A percentile compares a stretch with the other conserved stretches of the same genome.
Evolutionary conservation across 2,113 vertebrate species (phyloP).

Genomic region (Notiomystis cincta): DNA sequence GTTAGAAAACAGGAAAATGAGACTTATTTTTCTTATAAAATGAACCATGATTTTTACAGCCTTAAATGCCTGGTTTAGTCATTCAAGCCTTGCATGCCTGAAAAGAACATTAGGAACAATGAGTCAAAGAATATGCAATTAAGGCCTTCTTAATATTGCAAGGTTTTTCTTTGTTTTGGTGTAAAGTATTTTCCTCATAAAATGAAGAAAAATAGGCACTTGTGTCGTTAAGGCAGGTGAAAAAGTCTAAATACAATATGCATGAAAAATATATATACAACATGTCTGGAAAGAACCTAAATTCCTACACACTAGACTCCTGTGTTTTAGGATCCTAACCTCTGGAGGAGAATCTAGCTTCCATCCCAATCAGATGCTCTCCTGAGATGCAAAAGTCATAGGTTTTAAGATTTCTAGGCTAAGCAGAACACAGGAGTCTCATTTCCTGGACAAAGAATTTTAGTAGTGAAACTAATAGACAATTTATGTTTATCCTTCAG

Average conservation of each 20-base stretch:
- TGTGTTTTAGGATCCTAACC: neutral
- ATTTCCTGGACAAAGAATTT: neutral
- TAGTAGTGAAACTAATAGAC: accelerated
- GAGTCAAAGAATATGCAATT: neutral
- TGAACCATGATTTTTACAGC: neutral
- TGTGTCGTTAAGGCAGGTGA: neutral
- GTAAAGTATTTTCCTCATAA: neutral
- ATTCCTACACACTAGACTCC: neutral
- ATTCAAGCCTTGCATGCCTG: neutral
- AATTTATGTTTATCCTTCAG: neutral
- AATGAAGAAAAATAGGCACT: neutral
- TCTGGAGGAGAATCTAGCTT: neutral
- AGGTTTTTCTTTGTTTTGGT: neutral
- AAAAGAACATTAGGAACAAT: neutral
- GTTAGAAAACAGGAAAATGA: neutral
- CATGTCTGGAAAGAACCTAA: neutral
- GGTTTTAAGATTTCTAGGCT: neutral
- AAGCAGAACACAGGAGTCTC: neutral
- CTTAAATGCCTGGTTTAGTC: neutral
- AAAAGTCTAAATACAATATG: neutral
- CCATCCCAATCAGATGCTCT: neutral
- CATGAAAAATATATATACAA: neutral
- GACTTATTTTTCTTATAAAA: neutral
- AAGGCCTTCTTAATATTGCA: neutral
- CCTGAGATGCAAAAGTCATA: neutral